Evolutionary conservation across 1,140 invertebrate genomes (phyloP).

Genomic region (Papilio polyxenes): DNA sequence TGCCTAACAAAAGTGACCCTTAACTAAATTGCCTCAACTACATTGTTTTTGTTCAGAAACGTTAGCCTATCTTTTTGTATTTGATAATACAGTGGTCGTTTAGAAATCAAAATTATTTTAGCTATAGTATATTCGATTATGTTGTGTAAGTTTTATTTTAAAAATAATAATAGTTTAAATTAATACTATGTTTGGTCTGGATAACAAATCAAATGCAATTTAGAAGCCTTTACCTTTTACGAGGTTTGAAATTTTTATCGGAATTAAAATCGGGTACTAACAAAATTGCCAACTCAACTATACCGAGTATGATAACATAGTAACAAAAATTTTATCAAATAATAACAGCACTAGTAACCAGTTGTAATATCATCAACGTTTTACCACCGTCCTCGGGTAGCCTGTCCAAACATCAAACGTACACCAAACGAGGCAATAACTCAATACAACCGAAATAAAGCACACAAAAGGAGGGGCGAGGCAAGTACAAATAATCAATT

Average conservation of each 20-base stretch:
- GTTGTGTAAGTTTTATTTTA: too few species aligned
- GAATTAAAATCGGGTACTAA: not conserved
- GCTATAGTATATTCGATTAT: too few species aligned
- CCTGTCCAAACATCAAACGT: constrained; percentile 9
- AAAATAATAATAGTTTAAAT: too few species aligned
- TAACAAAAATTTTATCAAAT: not conserved
- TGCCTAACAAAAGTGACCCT: constrained; percentile 12
- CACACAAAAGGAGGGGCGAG: constrained; percentile 44
- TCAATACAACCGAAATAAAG: constrained; percentile 44
- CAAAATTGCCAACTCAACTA: not conserved
- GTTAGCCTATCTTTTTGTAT: constrained; percentile 19
- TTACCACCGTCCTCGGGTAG: constrained; percentile 7
- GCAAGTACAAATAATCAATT: constrained; percentile 57
- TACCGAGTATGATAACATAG: not conserved
- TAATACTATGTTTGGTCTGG: not conserved
- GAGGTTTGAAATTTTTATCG: not conserved
- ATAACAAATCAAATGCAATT: too few species aligned
- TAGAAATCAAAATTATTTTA: not conserved
- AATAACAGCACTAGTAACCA: not conserved
- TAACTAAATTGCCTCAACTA: constrained; percentile 11
- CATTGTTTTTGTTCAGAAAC: constrained; percentile 18
- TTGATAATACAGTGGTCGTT: not conserved
- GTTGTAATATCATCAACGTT: constrained; percentile 11
- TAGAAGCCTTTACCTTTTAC: too few species aligned
- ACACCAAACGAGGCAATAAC: constrained; percentile 42